Evolutionary conservation across 2,113 vertebrate species (phyloP).

Genomic region (Prietella phreatophila): DNA sequence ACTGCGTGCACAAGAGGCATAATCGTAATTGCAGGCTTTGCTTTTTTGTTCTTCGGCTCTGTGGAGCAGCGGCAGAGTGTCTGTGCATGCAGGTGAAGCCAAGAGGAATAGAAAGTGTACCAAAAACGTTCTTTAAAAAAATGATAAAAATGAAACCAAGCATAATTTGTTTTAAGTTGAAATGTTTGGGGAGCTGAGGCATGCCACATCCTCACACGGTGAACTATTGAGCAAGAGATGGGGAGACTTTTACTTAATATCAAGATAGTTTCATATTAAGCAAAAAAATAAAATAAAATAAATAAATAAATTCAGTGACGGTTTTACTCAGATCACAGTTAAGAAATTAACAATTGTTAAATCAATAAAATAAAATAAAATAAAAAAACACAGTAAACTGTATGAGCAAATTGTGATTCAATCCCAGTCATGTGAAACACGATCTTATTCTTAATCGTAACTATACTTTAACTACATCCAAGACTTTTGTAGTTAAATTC

Average conservation of each 20-base stretch:
- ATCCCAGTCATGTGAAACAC: background rate
- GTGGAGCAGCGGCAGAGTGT: background rate
- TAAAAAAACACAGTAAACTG: background rate
- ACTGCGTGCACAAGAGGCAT: background rate
- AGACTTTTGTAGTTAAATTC: background rate
- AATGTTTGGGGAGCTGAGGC: background rate
- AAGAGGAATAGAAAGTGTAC: background rate
- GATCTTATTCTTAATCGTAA: background rate
- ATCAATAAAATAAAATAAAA: background rate
- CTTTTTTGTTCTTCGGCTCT: background rate
- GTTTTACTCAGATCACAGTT: background rate
- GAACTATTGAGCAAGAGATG: background rate
- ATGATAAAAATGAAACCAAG: background rate
- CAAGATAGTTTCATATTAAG: background rate
- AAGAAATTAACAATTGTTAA: background rate
- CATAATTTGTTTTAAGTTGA: background rate
- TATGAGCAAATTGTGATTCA: background rate
- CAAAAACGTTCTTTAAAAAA: background rate
- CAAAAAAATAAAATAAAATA: background rate
- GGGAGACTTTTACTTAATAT: background rate
- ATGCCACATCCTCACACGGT: background rate
- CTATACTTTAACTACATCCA: background rate
- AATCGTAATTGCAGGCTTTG: constrained; percentile 1
- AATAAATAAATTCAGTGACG: background rate
- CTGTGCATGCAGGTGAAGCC: background rate